Percentiles rank a stretch among this genome's conserved stretches.
These are phyloP conservation scores for Dryocosmus kuriphilus DNA, from an alignment of 2,888 invertebrate species.

Conservation along the genomic window DNA sequence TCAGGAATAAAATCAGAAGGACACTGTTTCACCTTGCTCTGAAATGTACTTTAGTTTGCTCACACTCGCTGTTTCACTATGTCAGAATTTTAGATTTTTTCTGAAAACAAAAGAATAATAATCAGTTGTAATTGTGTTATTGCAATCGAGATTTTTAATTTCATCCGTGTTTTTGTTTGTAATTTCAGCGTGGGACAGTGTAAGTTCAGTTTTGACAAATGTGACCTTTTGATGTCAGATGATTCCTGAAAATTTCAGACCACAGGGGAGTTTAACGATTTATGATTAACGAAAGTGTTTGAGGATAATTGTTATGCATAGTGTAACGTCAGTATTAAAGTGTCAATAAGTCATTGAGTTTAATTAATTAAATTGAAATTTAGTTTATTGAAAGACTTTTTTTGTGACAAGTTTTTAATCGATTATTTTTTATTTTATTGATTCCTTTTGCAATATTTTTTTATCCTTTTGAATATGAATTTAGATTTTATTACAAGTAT, in stretches of 20 bases:
- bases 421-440: background rate
- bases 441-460: background rate
- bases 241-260: background rate
- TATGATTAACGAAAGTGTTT: background rate
- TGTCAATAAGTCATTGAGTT: background rate
- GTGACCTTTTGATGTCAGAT: constrained; percentile 7
- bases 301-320: background rate
- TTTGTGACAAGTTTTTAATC: background rate
- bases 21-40: background rate
- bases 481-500: background rate
- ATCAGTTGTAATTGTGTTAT: background rate
- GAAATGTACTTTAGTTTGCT: background rate
- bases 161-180: background rate
- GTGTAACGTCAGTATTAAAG: background rate
- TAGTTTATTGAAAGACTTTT: background rate
- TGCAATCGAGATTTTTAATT: constrained; percentile 7
- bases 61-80: background rate
- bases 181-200: background rate
- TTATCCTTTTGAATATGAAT: background rate
- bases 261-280: background rate
- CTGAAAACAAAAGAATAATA: constrained; percentile 35
- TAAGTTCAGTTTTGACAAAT: constrained; percentile 6
- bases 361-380: background rate
- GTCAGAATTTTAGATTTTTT: background rate
- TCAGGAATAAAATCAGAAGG: constrained; percentile 12